Conservation (phyloP, 2,797 vertebrate species). For the Poecilia velifera region DNA sequence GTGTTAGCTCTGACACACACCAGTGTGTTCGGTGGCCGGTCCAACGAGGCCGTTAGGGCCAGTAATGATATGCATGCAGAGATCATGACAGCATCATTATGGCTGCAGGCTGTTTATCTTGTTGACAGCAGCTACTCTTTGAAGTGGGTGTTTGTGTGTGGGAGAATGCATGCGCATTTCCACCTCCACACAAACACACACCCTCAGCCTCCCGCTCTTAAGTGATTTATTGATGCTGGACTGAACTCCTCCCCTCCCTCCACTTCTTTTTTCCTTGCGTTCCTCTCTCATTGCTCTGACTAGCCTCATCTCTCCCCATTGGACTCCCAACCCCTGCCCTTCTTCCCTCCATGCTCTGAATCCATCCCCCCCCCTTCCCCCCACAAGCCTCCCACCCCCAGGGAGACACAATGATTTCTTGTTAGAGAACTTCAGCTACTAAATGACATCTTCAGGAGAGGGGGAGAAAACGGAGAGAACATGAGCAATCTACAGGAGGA, state of each 20-base stretch:
- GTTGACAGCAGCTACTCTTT: constrained; percentile 72
- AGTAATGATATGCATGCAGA: constrained; percentile 78
- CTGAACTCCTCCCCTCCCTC: constrained; percentile 67
- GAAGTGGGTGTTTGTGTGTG: constrained; percentile 34
- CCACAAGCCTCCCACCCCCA: constrained; percentile 60
- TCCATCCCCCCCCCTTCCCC: constrained; percentile 71
- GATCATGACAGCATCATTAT: constrained; percentile 80
- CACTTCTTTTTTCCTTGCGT: constrained; percentile 53
- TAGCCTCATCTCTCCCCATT: constrained; percentile 38
- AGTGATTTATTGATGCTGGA: constrained; percentile 80
- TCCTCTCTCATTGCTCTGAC: constrained; percentile 50
- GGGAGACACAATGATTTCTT: constrained; percentile 85
- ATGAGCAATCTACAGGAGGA: constrained; percentile 36
- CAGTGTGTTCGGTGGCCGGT: constrained; percentile 42
- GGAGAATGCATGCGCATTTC: constrained; percentile 11
- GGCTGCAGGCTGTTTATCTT: constrained; percentile 76
- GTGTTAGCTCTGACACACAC: constrained; percentile 37
- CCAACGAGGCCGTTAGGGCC: constrained; percentile 61
- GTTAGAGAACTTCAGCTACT: constrained; percentile 83
- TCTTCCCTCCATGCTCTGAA: constrained; percentile 57
- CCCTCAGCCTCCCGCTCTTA: constrained; percentile 61
- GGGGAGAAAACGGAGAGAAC: constrained; percentile 24
- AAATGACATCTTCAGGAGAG: constrained; percentile 82
- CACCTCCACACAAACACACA: constrained; percentile 19
- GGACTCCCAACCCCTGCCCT: constrained; percentile 24